Conservation (phyloP, 2,888 invertebrate genomes). For the Cerastis rubricosa region DNA sequence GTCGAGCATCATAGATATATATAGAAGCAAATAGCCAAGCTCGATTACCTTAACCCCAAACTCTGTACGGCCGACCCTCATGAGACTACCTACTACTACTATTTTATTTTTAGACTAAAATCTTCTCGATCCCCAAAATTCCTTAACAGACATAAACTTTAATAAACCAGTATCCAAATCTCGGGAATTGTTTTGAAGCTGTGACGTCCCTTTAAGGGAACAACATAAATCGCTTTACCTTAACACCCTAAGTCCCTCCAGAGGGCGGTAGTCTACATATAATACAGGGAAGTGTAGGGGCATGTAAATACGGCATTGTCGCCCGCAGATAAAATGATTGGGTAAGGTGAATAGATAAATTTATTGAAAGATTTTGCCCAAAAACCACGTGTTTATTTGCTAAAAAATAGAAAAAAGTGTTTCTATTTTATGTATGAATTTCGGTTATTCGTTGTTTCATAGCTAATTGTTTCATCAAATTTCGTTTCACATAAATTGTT, state of each 20-base stretch:
- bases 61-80: not conserved
- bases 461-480: no score
- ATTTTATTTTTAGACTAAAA: constrained; percentile 40
- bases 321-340: constrained; percentile 52
- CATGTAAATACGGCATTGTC: constrained; percentile 56
- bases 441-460: no score
- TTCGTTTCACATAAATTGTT: no score
- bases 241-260: constrained; percentile 67
- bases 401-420: not conserved
- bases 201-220: constrained; percentile 55
- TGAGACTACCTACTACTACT: constrained; percentile 11
- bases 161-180: constrained; percentile 56
- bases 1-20: no score
- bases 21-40: not conserved
- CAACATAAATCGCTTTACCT: constrained; percentile 70
- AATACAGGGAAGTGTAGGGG: constrained; percentile 44
- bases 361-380: not conserved
- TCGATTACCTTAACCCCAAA: not conserved
- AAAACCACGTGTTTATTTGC: not conserved
- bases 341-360: constrained; percentile 20
- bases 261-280: constrained; percentile 47
- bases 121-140: constrained; percentile 33
- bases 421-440: not conserved
- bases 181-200: constrained; percentile 58
- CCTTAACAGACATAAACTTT: constrained; percentile 50